Evolutionary conservation across 53 echinoderm and acorn worm species (phyloP), one percentile per base, ranked within the genome.

Genomic region (Stichopus horrens): DNA sequence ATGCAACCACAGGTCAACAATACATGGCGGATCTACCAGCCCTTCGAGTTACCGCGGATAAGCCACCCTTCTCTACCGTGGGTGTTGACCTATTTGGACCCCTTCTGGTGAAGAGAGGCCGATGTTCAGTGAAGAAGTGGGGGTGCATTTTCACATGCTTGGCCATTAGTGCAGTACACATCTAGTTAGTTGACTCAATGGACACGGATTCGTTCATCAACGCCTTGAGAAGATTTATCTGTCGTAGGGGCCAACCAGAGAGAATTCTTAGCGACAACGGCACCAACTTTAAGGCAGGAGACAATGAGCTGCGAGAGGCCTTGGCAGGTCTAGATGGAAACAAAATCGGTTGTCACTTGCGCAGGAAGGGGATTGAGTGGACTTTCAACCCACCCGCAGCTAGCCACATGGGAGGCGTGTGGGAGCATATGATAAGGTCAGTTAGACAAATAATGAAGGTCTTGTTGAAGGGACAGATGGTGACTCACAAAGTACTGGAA

Each of bases 31-130:
- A 92, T 8, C 88, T 94, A 9, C 92, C 92, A 21, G 58, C 37
- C 7, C 86, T 52, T 5, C 68, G 92, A 53, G 94, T 94, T 5
- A 94, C 94, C 7, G 88, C 92, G 55, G 86, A 90, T 9, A 92
- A 87, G 23, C 89, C 94, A 73, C 91, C 92, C 2, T 94, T 93
- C 54, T 83, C 91, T 4, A 76, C 52, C 52, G 86, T 78, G 1
- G 94, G 92, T 8, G 79, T 92, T 7, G 94, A 94, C 77, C 83
- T 74, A 21, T 94, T 92, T 54, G 92, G 94, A 13, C 94, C 92
- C 54, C 58, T 94, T 7, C 73, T 86, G 4, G 90, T 91, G 1
- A 94, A 94, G 23, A 80, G 82, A 86, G 92, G 89, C 2, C 86
- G 94, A 20, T 87, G 86, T 23, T 59, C 88, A 7, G 87, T 92